Conservation (phyloP, 2,797 vertebrate species). For the Geotrypetes seraphini region DNA sequence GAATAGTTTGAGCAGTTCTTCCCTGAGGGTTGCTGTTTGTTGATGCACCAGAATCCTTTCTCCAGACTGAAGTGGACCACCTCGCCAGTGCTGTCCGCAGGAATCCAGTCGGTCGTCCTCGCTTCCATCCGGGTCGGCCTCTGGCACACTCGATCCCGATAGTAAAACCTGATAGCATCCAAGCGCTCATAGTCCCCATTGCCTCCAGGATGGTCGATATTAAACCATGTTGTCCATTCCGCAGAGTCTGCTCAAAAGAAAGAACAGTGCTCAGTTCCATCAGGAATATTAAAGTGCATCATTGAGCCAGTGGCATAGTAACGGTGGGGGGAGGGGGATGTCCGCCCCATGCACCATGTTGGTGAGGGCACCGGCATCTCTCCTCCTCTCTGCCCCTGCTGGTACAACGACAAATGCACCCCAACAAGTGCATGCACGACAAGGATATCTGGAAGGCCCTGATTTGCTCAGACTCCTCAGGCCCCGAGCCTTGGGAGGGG, state of each 20-base stretch:
- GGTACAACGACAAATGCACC: too few species aligned
- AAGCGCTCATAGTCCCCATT: constrained; percentile 78
- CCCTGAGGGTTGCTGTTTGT: constrained; percentile 67
- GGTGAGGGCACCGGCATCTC: too few species aligned
- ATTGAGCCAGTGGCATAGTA: too few species aligned
- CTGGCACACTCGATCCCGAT: constrained; percentile 63
- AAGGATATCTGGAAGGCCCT: too few species aligned
- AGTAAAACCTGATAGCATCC: constrained; percentile 80
- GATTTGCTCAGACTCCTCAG: too few species aligned
- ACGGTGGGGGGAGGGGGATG: too few species aligned
- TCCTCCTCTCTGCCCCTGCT: too few species aligned
- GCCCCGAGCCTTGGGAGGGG: too few species aligned
- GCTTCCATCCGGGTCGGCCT: constrained; percentile 65
- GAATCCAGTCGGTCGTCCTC: constrained; percentile 74
- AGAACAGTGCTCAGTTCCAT: too few species aligned
- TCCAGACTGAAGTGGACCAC: constrained; percentile 60
- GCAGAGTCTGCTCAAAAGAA: constrained; percentile 46
- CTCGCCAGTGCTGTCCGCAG: constrained; percentile 66
- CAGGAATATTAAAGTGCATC: too few species aligned
- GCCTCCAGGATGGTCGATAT: constrained; percentile 80
- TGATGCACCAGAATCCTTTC: constrained; percentile 83
- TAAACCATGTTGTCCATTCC: constrained; percentile 85
- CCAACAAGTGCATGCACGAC: too few species aligned
- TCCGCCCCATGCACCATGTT: too few species aligned
- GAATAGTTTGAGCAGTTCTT: constrained; percentile 82